Conservation (phyloP, 2,113 vertebrate species). For the cat (Felis catus) region DNA sequence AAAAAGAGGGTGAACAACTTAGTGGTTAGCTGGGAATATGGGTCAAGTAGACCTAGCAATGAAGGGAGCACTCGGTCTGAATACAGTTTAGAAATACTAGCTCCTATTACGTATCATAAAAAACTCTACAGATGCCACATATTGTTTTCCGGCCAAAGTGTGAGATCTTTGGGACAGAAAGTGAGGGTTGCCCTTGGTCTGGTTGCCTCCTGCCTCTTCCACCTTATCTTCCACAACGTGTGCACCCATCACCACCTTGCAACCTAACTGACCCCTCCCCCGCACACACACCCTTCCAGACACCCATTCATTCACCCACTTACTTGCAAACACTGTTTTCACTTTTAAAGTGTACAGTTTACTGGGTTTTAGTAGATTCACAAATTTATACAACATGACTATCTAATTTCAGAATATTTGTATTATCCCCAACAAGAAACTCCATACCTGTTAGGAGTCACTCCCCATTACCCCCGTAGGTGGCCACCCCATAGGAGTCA, state of each 20-base stretch:
- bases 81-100: background rate
- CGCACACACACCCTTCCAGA: background rate
- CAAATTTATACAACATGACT: background rate
- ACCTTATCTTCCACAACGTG: background rate
- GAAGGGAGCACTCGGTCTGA: background rate
- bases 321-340: background rate
- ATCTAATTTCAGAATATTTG: background rate
- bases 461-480: background rate
- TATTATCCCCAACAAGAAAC: background rate
- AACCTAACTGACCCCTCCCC: background rate
- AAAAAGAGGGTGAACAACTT: background rate
- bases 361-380: background rate
- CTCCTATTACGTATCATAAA: background rate
- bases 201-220: background rate
- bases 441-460: background rate
- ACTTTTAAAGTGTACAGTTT: background rate
- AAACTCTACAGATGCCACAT: background rate
- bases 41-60: background rate
- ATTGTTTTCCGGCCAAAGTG: background rate
- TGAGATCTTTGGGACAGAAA: background rate
- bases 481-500: background rate
- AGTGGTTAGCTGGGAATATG: background rate
- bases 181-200: background rate
- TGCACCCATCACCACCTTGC: background rate
- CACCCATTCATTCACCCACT: background rate